Evolutionary conservation across 2,797 vertebrate species (phyloP), one percentile per base, ranked within the genome.

Genomic region (Clarias fuscus): DNA sequence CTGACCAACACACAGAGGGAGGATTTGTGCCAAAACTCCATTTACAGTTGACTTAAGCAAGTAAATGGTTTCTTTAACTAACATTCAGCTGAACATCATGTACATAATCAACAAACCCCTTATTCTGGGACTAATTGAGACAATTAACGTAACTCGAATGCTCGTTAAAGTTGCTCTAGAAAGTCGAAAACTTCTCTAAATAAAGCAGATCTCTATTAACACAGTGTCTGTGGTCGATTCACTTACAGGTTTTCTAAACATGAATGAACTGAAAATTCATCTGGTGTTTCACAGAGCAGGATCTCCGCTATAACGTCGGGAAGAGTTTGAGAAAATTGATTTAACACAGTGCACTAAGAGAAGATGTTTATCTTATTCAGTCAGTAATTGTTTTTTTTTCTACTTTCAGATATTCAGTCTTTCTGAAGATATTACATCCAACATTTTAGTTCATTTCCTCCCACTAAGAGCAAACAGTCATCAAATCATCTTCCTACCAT

Each of bases 141-240:
- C 43, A 67, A 20, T 48, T 40, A 10, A 6, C 30, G n/a, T 7
- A 62, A 64, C 78, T 22, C 18, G 10, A 67, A 22, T 53, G 17
- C 14, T 27, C 67, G 15, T 67, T 67, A 53, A 17, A 76, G 5
- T 62, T 40, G 40, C 76, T 24, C 76, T 33, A 58, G 56, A 58
- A 17, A 77, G 14, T 59, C 53, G 33, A 61, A 53, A 56, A 4
- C 22, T 2, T 73, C 48, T 20, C n/a, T 56, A 58, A 76, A 76
- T 76, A 30, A 11, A 59, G 30, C 30, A 15, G 22, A 14, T 82
- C 24, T 4, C 30, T 33, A 56, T 65, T n/a, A 83, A 20, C 79
- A 75, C 80, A 83, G 72, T 68, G 64, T 22, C 33, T 65, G n/a
- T 43, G 48, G 80, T 61, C 72, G 76, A 62, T 62, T 70, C 75